These are phyloP conservation scores for Chydorus sphaericus DNA, from an alignment of 2,888 invertebrate genomes.

Conservation along the genomic window DNA sequence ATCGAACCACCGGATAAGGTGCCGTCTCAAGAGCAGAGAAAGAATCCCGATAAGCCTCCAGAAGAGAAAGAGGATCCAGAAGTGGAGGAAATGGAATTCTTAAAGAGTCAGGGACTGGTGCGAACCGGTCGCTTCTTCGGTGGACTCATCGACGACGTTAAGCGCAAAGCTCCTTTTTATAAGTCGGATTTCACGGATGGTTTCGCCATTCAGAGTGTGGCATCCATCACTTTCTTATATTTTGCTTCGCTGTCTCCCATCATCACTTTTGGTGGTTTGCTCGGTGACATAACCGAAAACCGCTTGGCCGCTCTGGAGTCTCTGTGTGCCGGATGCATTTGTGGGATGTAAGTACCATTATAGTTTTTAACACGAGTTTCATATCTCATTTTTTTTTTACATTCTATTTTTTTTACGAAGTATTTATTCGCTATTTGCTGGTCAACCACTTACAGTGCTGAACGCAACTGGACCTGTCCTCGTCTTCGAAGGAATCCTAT, in stretches of 20 bases:
- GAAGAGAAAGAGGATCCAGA: constrained; percentile 11
- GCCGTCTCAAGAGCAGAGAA: constrained; percentile 25
- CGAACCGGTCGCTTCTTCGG: constrained; percentile 31
- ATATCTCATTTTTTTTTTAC: neutral
- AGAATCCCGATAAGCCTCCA: constrained; percentile 18
- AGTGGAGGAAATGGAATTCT: constrained; percentile 10
- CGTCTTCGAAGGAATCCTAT: constrained; percentile 34
- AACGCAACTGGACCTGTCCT: constrained; percentile 35
- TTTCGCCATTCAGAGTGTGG: constrained; percentile 32
- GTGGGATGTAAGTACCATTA: constrained; percentile 22
- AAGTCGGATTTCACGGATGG: constrained; percentile 32
- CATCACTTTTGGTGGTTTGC: constrained; percentile 38
- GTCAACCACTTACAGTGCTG: constrained; percentile 34
- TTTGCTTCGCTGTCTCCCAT: constrained; percentile 37
- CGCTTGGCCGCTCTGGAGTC: constrained; percentile 41
- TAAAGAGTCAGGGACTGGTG: constrained; percentile 18
- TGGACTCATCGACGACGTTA: constrained; percentile 35
- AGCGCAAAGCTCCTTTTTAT: constrained; percentile 33
- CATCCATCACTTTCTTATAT: constrained; percentile 35
- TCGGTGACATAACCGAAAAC: constrained; percentile 35
- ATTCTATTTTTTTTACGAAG: neutral
- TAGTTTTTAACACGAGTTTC: constrained; percentile 18
- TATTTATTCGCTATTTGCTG: constrained; percentile 26
- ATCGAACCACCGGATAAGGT: constrained; percentile 30
- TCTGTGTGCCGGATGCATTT: constrained; percentile 32